These are phyloP conservation scores for Hipposideros armiger DNA, from an alignment of 2,113 vertebrate species.

Conservation along the genomic window DNA sequence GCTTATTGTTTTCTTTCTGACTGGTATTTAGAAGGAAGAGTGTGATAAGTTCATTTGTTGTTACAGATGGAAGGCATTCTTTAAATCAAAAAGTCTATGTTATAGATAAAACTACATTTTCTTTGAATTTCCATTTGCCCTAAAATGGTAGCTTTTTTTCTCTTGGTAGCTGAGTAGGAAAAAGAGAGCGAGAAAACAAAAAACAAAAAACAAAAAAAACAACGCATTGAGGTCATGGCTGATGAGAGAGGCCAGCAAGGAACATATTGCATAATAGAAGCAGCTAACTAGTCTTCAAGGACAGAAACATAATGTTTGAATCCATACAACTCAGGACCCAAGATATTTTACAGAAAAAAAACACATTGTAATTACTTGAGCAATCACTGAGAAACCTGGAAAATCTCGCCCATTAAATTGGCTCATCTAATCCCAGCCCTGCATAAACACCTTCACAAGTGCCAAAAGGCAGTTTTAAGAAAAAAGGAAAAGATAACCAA, in stretches of 20 bases:
- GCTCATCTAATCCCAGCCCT: neutral
- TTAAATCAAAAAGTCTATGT: conserved; percentile 23
- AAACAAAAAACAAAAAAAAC: conserved; percentile 6
- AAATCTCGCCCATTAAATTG: neutral
- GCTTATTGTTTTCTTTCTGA: neutral
- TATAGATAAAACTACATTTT: neutral
- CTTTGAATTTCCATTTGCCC: conserved; percentile 36
- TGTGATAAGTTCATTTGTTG: neutral
- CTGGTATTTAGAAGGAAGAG: neutral
- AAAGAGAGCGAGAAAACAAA: neutral
- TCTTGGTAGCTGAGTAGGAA: conserved; percentile 27
- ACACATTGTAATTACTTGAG: neutral
- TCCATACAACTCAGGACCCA: neutral
- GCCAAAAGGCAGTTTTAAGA: neutral
- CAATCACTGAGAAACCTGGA: conserved; percentile 10
- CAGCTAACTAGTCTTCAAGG: neutral
- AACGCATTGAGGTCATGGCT: conserved; percentile 35
- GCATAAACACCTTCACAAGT: neutral
- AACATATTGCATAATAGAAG: neutral
- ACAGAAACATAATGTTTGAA: neutral
- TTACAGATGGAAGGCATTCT: conserved; percentile 3
- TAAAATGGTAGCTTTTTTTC: neutral
- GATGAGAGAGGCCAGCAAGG: conserved; percentile 40
- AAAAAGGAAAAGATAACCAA: neutral
- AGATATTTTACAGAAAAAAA: neutral